Percentiles rank a stretch among this genome's conserved stretches.
phyloP scores from a whole-genome alignment of 1,140 invertebrate species.

The Drosophila neocordata region DNA sequence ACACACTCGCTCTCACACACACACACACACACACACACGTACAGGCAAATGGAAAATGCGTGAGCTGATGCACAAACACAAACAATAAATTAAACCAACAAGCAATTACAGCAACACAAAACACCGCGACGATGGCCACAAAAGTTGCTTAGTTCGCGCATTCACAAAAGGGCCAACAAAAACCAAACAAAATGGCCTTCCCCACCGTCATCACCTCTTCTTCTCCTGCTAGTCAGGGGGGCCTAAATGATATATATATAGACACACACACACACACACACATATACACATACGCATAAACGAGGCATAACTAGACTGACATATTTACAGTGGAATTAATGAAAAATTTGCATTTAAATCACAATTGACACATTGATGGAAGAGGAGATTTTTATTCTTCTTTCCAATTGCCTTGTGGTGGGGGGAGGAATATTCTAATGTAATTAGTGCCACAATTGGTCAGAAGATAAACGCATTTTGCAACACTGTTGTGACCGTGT shows the following conservation, averaged over 20 bases:
- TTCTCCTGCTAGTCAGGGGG: background rate
- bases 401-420: too few relatives aligned
- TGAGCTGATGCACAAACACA: conserved; percentile 49
- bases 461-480: background rate
- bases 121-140: conserved; percentile 18
- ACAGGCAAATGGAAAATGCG: conserved; percentile 37
- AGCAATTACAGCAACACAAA: conserved; percentile 61
- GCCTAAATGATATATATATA: background rate
- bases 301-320: too few relatives aligned
- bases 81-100: conserved; percentile 75
- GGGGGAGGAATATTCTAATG: too few relatives aligned
- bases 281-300: background rate
- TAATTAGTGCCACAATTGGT: background rate
- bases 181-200: background rate
- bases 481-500: background rate
- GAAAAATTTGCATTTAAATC: too few relatives aligned
- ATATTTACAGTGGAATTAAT: too few relatives aligned
- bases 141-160: conserved; percentile 16
- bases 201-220: too few relatives aligned
- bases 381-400: too few relatives aligned
- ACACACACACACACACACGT: conserved; percentile 23
- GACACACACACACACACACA: background rate
- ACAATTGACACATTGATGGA: too few relatives aligned
- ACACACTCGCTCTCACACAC: background rate
- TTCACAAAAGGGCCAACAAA: conserved; percentile 11